These are phyloP conservation scores for Micronycteris hirsuta DNA, from an alignment of 2,113 vertebrate species.

Conservation along the genomic window DNA sequence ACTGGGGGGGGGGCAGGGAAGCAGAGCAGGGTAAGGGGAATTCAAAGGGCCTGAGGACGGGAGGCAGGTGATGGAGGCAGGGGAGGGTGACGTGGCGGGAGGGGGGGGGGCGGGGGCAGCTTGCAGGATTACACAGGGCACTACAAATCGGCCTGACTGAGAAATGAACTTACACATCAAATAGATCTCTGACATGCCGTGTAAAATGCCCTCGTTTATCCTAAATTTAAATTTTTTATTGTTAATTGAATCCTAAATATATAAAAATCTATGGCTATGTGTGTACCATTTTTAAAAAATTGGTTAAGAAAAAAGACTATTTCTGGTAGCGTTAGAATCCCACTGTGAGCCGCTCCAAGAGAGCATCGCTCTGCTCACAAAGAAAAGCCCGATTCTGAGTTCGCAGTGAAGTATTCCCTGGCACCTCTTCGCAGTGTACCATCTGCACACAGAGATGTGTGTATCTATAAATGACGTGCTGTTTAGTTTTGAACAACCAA, in stretches of 20 bases:
- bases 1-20: neutral
- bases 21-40: neutral
- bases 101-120: neutral
- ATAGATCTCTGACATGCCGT: neutral
- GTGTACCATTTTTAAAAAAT: neutral
- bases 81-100: too few species aligned
- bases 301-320: neutral
- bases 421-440: neutral
- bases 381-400: neutral
- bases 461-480: neutral
- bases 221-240: neutral
- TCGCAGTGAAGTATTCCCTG: neutral
- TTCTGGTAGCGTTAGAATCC: neutral
- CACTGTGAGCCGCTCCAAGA: neutral
- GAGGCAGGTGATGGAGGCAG: neutral
- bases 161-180: neutral
- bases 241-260: neutral
- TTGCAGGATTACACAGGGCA: neutral
- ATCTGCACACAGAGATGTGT: neutral
- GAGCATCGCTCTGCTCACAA: neutral
- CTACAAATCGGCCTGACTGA: neutral
- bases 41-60: neutral
- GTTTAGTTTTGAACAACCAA: neutral
- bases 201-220: neutral
- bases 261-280: neutral